A percentile compares a stretch with the other conserved stretches of the same genome.
Conservation (phyloP, 2,797 vertebrate genomes). For the Artibeus lituratus region DNA sequence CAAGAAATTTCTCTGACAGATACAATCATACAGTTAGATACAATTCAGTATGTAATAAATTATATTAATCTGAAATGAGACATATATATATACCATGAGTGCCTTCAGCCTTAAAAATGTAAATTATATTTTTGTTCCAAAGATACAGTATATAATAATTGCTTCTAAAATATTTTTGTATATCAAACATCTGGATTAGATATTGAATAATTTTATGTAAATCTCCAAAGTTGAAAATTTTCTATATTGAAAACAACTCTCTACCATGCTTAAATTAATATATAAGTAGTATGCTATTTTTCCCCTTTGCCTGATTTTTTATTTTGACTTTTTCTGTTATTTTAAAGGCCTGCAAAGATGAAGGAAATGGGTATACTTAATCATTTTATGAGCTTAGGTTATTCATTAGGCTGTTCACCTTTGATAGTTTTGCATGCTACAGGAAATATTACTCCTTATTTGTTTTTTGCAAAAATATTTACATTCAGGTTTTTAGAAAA, state of each 20-base stretch:
- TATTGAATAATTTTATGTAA: background rate
- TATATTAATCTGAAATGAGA: conserved; percentile 46
- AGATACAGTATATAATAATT: background rate
- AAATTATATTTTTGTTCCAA: conserved; percentile 34
- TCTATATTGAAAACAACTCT: too few species aligned
- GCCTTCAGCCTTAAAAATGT: background rate
- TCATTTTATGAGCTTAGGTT: conserved; percentile 38
- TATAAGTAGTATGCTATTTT: conserved; percentile 42
- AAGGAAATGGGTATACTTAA: conserved; percentile 11
- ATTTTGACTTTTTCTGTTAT: conserved; percentile 51
- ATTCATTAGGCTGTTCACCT: conserved; percentile 44
- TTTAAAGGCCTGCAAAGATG: conserved; percentile 27
- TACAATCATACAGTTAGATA: conserved; percentile 42
- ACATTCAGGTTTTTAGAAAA: background rate
- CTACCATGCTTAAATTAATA: conserved; percentile 17
- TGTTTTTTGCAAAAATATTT: conserved; percentile 18
- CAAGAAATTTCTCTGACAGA: conserved; percentile 12
- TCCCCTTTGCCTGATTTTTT: conserved; percentile 2
- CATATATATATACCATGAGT: conserved; percentile 19
- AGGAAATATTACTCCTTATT: conserved; percentile 9
- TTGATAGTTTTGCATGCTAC: background rate
- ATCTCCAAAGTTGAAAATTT: too few species aligned
- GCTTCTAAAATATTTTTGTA: conserved; percentile 18
- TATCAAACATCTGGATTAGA: conserved; percentile 45
- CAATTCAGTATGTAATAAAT: conserved; percentile 49